Percentiles rank a stretch among this genome's conserved stretches.
These are phyloP conservation scores for Melinaea marsaeus DNA, from an alignment of 2,888 invertebrate species.

Conservation along the genomic window DNA sequence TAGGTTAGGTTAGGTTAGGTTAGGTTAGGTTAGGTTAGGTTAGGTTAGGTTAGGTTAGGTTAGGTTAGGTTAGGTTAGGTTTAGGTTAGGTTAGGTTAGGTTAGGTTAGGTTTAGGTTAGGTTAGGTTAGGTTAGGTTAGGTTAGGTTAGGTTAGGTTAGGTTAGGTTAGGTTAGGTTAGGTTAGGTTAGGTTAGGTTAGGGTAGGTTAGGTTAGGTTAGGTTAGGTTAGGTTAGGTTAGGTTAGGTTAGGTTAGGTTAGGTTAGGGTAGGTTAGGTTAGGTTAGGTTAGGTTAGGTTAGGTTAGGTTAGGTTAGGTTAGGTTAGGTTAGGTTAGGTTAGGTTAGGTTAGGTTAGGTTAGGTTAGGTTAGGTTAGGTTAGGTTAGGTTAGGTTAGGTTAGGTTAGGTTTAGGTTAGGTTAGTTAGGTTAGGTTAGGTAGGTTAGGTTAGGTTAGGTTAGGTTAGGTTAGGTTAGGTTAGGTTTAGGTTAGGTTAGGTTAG, in stretches of 20 bases:
- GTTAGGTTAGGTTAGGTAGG: constrained; percentile 17
- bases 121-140: constrained; percentile 22
- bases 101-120: constrained; percentile 19
- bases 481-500: constrained; percentile 24
- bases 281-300: constrained; percentile 22
- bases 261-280: no score
- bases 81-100: constrained; percentile 12
- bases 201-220: no score
- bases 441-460: constrained; percentile 23
- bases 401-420: constrained; percentile 25
- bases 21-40: constrained; percentile 18
- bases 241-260: no score
- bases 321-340: constrained; percentile 32
- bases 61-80: constrained; percentile 21
- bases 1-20: constrained; percentile 11
- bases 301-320: constrained; percentile 27
- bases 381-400: constrained; percentile 33
- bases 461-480: constrained; percentile 27
- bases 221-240: no score
- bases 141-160: constrained; percentile 18
- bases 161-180: constrained; percentile 24
- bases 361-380: constrained; percentile 35
- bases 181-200: constrained; percentile 22
- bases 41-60: constrained; percentile 18
- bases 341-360: constrained; percentile 36